Conservation (phyloP, 1,140 invertebrate genomes). For the Carposina sasakii region DNA sequence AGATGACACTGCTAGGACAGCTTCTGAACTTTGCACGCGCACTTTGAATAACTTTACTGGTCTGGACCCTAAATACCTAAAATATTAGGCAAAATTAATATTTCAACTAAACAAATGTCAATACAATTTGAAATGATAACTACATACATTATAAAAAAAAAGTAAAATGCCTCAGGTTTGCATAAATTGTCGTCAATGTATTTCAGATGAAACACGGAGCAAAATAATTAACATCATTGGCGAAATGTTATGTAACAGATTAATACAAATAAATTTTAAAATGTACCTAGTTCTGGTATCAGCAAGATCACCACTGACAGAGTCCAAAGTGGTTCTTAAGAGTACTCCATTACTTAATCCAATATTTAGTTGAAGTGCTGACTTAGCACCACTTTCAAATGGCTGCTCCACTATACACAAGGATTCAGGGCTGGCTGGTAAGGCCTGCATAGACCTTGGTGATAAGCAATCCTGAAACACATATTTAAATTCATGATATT, state of each 20-base stretch:
- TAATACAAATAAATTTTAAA: slow-evolving; percentile 8
- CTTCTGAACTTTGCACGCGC: slow-evolving; percentile 94
- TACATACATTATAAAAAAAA: not conserved
- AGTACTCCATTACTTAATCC: slow-evolving; percentile 98
- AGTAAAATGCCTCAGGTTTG: slow-evolving; percentile 54
- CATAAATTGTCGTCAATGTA: slow-evolving; percentile 61
- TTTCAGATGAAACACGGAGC: slow-evolving; percentile 67
- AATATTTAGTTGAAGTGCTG: slow-evolving; percentile 95
- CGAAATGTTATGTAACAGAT: slow-evolving; percentile 9
- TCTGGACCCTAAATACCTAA: slow-evolving; percentile 89
- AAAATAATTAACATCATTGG: slow-evolving; percentile 54
- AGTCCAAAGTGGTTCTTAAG: slow-evolving; percentile 95
- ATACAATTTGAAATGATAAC: not conserved
- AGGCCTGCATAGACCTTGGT: slow-evolving; percentile 94
- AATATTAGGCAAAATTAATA: slow-evolving; percentile 10
- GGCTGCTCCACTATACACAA: slow-evolving; percentile 93
- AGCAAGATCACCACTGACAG: slow-evolving; percentile 96
- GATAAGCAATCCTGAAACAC: slow-evolving; percentile 85
- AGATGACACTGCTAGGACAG: slow-evolving; percentile 97
- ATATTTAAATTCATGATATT: slow-evolving; percentile 11
- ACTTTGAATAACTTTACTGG: slow-evolving; percentile 98
- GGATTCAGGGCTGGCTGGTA: slow-evolving; percentile 97
- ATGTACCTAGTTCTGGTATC: slow-evolving; percentile 92
- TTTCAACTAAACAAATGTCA: not conserved
- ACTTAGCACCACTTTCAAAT: slow-evolving; percentile 79